Evolutionary conservation across 2,797 vertebrate species (phyloP).

Genomic region (Pangasius macronema): DNA sequence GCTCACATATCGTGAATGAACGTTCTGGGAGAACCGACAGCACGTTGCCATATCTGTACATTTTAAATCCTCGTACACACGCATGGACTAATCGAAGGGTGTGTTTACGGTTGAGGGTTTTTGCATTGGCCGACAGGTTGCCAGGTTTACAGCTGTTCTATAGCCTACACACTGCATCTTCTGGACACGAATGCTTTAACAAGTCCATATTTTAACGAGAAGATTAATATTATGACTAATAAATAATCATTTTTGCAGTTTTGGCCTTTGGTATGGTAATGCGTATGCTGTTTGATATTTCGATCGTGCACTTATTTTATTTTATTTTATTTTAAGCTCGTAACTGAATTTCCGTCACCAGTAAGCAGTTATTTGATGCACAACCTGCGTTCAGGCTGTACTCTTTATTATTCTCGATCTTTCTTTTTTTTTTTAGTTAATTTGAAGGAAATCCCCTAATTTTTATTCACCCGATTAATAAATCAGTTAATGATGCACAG

Average conservation of each 20-base stretch:
- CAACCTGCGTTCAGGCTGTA: background rate
- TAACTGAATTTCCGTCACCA: background rate
- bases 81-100: background rate
- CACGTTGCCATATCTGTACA: slow-evolving; percentile 21
- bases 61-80: background rate
- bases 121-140: slow-evolving; percentile 4
- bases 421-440: background rate
- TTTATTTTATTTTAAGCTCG: slow-evolving; percentile 48
- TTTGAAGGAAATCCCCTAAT: background rate
- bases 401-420: too few species aligned
- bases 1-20: background rate
- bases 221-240: slow-evolving; percentile 18
- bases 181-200: slow-evolving; percentile 31
- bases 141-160: slow-evolving; percentile 33
- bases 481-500: too few species aligned
- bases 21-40: background rate
- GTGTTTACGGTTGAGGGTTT: background rate
- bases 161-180: slow-evolving; percentile 7
- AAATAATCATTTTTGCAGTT: slow-evolving; percentile 28
- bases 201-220: slow-evolving; percentile 41
- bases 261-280: slow-evolving; percentile 41
- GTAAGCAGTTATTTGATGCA: background rate
- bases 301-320: slow-evolving; percentile 49
- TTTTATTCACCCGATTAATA: background rate
- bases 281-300: slow-evolving; percentile 46